phyloP scores from a whole-genome alignment of 2,888 invertebrate genomes.

The Proisotoma minuta region DNA sequence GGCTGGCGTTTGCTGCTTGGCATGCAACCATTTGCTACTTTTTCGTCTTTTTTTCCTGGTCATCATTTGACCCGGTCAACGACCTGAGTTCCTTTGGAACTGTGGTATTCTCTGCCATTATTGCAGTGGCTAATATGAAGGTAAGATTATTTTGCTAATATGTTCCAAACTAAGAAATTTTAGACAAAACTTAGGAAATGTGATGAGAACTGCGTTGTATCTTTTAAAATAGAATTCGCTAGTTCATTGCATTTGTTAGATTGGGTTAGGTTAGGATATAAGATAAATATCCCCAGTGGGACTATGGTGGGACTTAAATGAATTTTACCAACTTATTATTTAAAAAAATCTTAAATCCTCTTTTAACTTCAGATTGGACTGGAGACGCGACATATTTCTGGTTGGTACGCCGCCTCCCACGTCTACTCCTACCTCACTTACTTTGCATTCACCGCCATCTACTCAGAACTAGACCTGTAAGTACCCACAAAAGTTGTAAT shows the following conservation, averaged over 20 bases:
- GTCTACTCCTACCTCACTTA: slow-evolving; percentile 58
- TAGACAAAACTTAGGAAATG: no score
- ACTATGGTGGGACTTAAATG: no score
- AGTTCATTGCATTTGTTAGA: no score
- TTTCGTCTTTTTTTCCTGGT: slow-evolving; percentile 51
- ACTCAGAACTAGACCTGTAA: slow-evolving; percentile 60
- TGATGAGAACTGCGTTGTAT: no score
- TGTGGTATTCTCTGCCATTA: slow-evolving; percentile 57
- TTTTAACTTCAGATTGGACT: slow-evolving; percentile 55
- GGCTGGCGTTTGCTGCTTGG: slow-evolving; percentile 59
- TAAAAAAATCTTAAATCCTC: no score
- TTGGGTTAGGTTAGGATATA: no score
- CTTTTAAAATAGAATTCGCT: slow-evolving; percentile 13
- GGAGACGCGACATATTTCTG: slow-evolving; percentile 60
- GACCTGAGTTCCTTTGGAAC: slow-evolving; percentile 60
- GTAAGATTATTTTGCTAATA: no score
- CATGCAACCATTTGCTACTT: slow-evolving; percentile 63
- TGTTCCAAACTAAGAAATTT: no score
- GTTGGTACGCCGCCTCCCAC: slow-evolving; percentile 55
- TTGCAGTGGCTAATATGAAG: slow-evolving; percentile 60
- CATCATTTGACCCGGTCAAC: slow-evolving; percentile 40
- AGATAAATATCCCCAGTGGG: no score
- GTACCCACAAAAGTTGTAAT: slow-evolving; percentile 50
- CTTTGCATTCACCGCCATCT: slow-evolving; percentile 56
- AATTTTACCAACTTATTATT: no score